A percentile compares a stretch with the other conserved stretches of the same genome.
phyloP scores from a whole-genome alignment of 1,140 invertebrate genomes.

The Leptinotarsa texana region DNA sequence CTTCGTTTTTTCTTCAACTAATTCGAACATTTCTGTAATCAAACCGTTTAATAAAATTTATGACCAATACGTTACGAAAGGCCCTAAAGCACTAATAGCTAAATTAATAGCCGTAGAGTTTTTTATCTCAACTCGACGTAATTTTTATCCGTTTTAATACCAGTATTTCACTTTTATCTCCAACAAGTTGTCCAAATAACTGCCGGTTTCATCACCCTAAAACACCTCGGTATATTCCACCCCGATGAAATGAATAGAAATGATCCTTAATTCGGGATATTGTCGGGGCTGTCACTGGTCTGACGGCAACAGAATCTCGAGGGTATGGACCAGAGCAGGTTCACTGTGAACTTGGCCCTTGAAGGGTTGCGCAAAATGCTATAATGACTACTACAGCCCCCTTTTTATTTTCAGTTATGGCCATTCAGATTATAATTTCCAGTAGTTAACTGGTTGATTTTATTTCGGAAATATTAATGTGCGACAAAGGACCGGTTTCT shows the following conservation, averaged over 20 bases:
- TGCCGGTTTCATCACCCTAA: constrained; percentile 4
- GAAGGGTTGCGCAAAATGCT: constrained; percentile 16
- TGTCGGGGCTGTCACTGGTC: constrained; percentile 7
- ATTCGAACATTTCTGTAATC: too few relatives aligned
- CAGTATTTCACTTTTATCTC: constrained; percentile 1
- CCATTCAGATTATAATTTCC: constrained; percentile 21
- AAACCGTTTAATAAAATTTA: too few relatives aligned
- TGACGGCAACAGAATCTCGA: not conserved
- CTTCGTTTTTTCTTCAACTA: too few relatives aligned
- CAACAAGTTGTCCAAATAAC: constrained; percentile 17
- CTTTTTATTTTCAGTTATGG: constrained; percentile 25
- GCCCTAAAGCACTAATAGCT: too few relatives aligned
- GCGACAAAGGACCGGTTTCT: not conserved
- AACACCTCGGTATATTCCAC: not conserved
- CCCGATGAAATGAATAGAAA: constrained; percentile 22
- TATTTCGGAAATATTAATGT: constrained; percentile 10
- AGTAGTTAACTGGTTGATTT: constrained; percentile 17
- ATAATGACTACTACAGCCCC: constrained; percentile 15
- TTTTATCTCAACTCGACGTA: not conserved
- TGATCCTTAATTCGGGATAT: constrained; percentile 13
- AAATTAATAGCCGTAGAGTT: too few relatives aligned
- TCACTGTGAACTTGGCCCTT: constrained; percentile 11
- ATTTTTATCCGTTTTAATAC: constrained; percentile 3
- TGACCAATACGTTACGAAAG: too few relatives aligned
- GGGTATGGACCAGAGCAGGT: constrained; percentile 11